These are phyloP conservation scores for Clinocottus analis DNA, from an alignment of 2,113 vertebrate species.

Conservation along the genomic window DNA sequence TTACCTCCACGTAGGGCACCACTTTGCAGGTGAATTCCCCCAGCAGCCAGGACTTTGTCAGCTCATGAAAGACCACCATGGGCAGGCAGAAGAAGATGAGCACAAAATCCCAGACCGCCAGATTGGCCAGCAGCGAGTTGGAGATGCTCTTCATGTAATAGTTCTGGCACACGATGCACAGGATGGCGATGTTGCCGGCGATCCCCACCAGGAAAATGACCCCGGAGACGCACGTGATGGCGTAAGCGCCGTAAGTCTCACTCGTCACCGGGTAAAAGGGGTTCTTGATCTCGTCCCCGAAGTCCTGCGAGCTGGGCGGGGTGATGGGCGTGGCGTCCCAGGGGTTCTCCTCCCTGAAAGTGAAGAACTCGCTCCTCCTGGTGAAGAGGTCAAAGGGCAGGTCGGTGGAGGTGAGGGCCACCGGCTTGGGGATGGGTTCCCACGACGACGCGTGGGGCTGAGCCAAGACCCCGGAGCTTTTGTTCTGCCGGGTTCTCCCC, in stretches of 20 bases:
- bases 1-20: conserved; percentile 97
- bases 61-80: conserved; percentile 95
- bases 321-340: conserved; percentile 85
- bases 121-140: conserved; percentile 95
- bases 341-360: conserved; percentile 80
- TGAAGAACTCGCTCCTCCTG: conserved; percentile 75
- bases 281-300: conserved; percentile 87
- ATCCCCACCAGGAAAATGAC: conserved; percentile 94
- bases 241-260: conserved; percentile 94
- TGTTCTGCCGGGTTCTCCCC: conserved; percentile 71
- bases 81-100: conserved; percentile 96
- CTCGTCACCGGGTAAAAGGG: conserved; percentile 96
- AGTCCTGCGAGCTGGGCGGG: conserved; percentile 81
- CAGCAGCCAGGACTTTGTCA: conserved; percentile 96
- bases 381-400: conserved; percentile 80
- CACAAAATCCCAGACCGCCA: conserved; percentile 97
- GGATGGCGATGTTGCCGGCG: conserved; percentile 94
- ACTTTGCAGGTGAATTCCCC: conserved; percentile 98
- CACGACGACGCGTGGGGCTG: conserved; percentile 66
- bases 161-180: conserved; percentile 99
- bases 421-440: conserved; percentile 82
- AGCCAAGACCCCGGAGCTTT: conserved; percentile 61
- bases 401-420: conserved; percentile 88
- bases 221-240: conserved; percentile 91
- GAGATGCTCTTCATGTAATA: conserved; percentile 99